Conservation (phyloP, 2,888 invertebrate species). For the Masnerella sp. region DNA sequence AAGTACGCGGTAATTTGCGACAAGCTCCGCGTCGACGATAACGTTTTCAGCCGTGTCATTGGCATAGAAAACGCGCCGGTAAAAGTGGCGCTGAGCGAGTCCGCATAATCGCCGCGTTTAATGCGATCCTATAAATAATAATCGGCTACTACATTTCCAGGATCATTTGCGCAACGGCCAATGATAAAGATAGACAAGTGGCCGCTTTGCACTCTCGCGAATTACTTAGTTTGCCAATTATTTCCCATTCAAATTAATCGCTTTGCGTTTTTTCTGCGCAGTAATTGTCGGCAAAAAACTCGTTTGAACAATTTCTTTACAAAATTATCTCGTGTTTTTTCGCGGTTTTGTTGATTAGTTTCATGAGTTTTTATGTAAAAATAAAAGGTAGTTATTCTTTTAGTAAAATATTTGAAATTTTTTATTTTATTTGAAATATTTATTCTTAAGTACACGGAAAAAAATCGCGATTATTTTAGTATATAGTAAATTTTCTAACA, state of each 20-base stretch:
- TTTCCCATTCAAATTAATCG: neutral
- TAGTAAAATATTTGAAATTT: no score
- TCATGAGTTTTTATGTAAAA: no score
- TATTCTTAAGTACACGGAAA: no score
- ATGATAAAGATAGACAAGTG: slow-evolving; percentile 67
- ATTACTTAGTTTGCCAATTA: neutral
- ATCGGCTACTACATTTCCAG: slow-evolving; percentile 67
- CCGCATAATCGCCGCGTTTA: slow-evolving; percentile 37
- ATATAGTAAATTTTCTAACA: no score
- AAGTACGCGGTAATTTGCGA: slow-evolving; percentile 16
- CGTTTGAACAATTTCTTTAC: no score
- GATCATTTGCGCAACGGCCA: slow-evolving; percentile 66
- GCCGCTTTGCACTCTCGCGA: neutral
- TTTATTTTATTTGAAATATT: no score
- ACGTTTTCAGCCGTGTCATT: slow-evolving; percentile 34
- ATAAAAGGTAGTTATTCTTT: no score
- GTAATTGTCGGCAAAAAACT: no score
- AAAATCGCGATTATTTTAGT: no score
- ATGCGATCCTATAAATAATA: slow-evolving; percentile 66
- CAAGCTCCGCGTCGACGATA: slow-evolving; percentile 26
- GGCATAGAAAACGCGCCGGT: slow-evolving; percentile 13
- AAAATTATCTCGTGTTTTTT: no score
- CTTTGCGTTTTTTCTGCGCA: no score
- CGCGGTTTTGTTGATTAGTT: no score
- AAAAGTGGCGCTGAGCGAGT: slow-evolving; percentile 50